Evolutionary conservation across 2,797 vertebrate genomes (phyloP), one percentile per base, ranked within the genome.

Genomic region (Myripristis murdjan): DNA sequence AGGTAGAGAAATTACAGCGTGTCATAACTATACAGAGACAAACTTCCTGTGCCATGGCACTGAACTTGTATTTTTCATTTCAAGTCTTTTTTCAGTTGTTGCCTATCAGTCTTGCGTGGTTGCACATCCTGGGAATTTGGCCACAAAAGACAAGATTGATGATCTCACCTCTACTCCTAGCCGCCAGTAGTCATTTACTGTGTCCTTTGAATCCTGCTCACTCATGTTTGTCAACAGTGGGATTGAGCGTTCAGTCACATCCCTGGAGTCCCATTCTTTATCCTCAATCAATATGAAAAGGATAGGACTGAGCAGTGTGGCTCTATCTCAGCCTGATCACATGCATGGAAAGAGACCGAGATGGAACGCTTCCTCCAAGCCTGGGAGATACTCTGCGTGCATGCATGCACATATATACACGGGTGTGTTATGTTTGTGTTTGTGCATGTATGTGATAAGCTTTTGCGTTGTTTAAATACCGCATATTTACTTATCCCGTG

Each of bases 261-360:
- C 87, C 77, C 82, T 60, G 35, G 82, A 84, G 88, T 33, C 79
- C 59, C 58, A 76, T 84, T 88, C 81, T 85, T 83, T 66, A 84
- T 69, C 60, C 71, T 51, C 51, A 57, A 88, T 89, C 83, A n/a
- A 87, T 91, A 61, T 55, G 62, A 75, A 67, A 64, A 69, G 75
- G 70, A 75, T 48, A 24, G 64, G 59, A 69, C 70, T 33, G 51
- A 65, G 51, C 63, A 74, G 62, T 22, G 69, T 66, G 71, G 69
- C 78, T 87, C 39, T 73, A 35, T 72, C 6, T 16, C 47, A 78
- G 74, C 49, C 75, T 82, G 69, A 80, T 70, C 41, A 5, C 55
- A n/a, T 44, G n/a, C n/a, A 28, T 70, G 70, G 71, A 70, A 63
- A 61, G 63, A 73, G 41, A 20, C 66, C 70, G 74, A 60, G 69